Evolutionary conservation across 2,888 invertebrate genomes (phyloP).

Genomic region (Mantis religiosa): DNA sequence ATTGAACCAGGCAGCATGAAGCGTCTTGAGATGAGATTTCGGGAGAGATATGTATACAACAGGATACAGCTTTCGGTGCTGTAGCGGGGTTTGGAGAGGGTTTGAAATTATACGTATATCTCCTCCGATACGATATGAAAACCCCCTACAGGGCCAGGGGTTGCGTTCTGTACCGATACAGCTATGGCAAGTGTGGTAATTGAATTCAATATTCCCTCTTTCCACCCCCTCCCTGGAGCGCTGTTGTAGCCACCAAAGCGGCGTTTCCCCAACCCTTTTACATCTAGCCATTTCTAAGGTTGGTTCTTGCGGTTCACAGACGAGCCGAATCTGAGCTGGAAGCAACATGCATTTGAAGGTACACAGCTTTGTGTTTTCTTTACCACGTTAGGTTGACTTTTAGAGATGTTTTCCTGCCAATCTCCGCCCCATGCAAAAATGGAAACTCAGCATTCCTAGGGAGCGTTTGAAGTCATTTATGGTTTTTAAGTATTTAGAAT

Average conservation of each 20-base stretch:
- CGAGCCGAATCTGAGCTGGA: background rate
- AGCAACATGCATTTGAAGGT: background rate
- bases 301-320: background rate
- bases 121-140: slow-evolving; percentile 17
- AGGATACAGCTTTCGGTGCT: background rate
- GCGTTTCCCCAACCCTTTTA: background rate
- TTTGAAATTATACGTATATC: slow-evolving; percentile 12
- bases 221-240: background rate
- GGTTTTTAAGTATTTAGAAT: too few species aligned
- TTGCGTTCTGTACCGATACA: background rate
- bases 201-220: slow-evolving; percentile 26
- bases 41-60: slow-evolving; percentile 6
- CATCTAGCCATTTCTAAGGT: background rate
- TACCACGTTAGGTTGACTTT: background rate
- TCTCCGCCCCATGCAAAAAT: background rate
- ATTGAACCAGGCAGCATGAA: background rate
- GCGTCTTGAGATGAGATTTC: background rate
- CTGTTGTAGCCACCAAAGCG: background rate
- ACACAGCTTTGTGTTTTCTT: background rate
- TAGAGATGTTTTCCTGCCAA: background rate
- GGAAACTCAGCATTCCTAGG: too few species aligned
- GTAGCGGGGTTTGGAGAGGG: background rate
- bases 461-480: too few species aligned
- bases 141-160: slow-evolving; percentile 7
- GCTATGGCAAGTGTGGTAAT: slow-evolving; percentile 22